These are phyloP conservation scores for Drosophila ambigua DNA, from an alignment of 1,140 invertebrate species.

Conservation along the genomic window DNA sequence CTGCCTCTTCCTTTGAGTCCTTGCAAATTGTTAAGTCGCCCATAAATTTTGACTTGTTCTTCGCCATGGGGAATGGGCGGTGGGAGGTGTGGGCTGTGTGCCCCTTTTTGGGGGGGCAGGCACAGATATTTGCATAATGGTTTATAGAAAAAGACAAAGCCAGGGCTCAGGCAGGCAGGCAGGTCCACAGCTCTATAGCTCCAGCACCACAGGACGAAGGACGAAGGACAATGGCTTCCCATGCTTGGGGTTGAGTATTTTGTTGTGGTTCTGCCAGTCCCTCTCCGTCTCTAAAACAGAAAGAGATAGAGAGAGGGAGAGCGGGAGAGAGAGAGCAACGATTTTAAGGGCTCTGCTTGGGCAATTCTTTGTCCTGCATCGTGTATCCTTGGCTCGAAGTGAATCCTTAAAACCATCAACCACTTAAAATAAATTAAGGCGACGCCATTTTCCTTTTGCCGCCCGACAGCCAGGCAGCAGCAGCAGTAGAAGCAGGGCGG, in stretches of 20 bases:
- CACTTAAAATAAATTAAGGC: conserved; percentile 83
- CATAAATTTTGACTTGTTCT: conserved; percentile 80
- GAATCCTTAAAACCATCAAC: conserved; percentile 73
- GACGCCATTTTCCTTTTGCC: conserved; percentile 80
- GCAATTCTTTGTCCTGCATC: conserved; percentile 33
- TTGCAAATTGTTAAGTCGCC: conserved; percentile 80
- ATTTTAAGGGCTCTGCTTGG: conserved; percentile 55
- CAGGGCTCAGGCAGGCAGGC: conserved; percentile 27
- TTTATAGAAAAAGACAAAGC: conserved; percentile 78
- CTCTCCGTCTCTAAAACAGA: background rate
- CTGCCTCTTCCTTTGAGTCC: conserved; percentile 15
- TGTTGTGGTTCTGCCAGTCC: conserved; percentile 36
- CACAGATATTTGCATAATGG: conserved; percentile 77
- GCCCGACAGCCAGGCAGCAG: conserved; percentile 6
- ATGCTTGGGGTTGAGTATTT: conserved; percentile 35
- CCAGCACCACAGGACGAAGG: conserved; percentile 19
- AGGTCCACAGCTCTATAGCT: background rate
- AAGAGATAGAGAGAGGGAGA: no score
- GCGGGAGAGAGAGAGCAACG: conserved; percentile 2
- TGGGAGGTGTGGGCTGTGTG: conserved; percentile 34
- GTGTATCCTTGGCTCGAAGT: conserved; percentile 56
- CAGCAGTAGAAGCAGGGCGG: conserved; percentile 3
- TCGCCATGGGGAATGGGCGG: background rate
- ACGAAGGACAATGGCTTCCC: conserved; percentile 47
- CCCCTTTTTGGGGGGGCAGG: conserved; percentile 34